Evolutionary conservation across 2,113 vertebrate species (phyloP), one percentile per base, ranked within the genome.

Genomic region (Rissa tridactyla): DNA sequence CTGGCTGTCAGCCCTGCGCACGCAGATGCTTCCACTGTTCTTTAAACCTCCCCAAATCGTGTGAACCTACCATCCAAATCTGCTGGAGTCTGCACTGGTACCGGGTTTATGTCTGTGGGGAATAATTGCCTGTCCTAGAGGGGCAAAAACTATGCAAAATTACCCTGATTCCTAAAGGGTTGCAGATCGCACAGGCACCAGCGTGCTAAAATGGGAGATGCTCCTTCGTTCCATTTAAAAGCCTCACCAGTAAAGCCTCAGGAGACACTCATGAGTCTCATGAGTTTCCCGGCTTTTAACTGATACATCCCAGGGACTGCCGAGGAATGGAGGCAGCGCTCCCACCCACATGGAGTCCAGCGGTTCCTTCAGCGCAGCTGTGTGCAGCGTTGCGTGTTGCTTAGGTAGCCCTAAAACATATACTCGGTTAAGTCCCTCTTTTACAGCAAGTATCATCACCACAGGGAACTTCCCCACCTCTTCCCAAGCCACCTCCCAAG

Each of bases 281-380:
- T n/a, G 17, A 22, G 11, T 60, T 65, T 82, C 62, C n/a, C 2
- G 5, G 47, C 8, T 49, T 88, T 82, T 80, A 44, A 44, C 4
- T 51, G n/a, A 29, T 34, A 13, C 10, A 2, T 46, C 25, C 29
- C n/a, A 11, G 5, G 32, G 36, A 46, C 38, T 40, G 47, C 46
- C 23, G 32, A 55, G 36, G 70, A 66, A 8, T 0, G 15, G n/a
- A 34, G 4, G 22, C 66, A 60, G 42, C 0, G 0, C 0, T 5
- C 34, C 44, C 26, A 6, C 15, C 19, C 1, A 0, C 40, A 4
- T 8, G 27, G 38, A 58, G 57, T 5, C 46, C 70, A 49, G 60
- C 1, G 2, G 19, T 58, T 38, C 34, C 54, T 15, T 25, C 20
- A 4, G 10, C 5, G 15, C 27, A 4, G 40, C 46, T 27, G 23